A percentile compares a stretch with the other conserved stretches of the same genome.
phyloP scores from a whole-genome alignment of 2,797 vertebrate genomes.

The Hydrocynus forskahlii region DNA sequence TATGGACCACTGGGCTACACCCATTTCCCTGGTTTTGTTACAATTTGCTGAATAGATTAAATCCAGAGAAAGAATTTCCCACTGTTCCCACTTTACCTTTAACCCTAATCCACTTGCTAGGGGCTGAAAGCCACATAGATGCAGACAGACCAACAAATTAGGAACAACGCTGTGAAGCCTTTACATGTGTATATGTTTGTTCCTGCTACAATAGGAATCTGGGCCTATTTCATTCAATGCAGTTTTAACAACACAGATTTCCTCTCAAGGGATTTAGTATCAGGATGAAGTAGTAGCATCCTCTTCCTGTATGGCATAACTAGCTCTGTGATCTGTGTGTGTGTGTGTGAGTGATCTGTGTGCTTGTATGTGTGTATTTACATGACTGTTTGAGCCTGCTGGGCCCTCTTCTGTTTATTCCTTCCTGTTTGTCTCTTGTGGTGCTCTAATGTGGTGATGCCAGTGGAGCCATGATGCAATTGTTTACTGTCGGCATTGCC shows the following conservation, averaged over 20 bases:
- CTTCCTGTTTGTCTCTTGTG: conserved; percentile 56
- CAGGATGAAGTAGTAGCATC: conserved; percentile 45
- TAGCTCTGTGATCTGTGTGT: conserved; percentile 17
- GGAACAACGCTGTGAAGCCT: conserved; percentile 1
- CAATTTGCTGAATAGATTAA: too few species aligned
- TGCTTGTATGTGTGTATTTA: neutral
- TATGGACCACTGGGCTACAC: neutral
- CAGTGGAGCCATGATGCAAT: conserved; percentile 56
- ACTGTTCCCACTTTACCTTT: too few species aligned
- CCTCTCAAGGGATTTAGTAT: conserved; percentile 31
- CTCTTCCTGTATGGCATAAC: conserved; percentile 49
- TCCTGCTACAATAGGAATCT: neutral
- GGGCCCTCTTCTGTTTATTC: conserved; percentile 58
- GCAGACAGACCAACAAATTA: neutral
- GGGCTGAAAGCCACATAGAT: neutral
- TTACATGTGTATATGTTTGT: neutral
- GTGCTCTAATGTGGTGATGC: conserved; percentile 41
- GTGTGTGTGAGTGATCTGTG: conserved; percentile 19
- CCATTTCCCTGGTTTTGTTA: too few species aligned
- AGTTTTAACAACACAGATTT: conserved; percentile 30
- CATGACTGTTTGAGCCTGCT: neutral
- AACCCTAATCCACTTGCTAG: neutral
- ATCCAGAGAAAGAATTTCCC: too few species aligned
- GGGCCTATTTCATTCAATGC: conserved; percentile 31
- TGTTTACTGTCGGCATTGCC: conserved; percentile 51